Evolutionary conservation across 2,888 invertebrate species (phyloP).

Genomic region (Andrena dorsata): DNA sequence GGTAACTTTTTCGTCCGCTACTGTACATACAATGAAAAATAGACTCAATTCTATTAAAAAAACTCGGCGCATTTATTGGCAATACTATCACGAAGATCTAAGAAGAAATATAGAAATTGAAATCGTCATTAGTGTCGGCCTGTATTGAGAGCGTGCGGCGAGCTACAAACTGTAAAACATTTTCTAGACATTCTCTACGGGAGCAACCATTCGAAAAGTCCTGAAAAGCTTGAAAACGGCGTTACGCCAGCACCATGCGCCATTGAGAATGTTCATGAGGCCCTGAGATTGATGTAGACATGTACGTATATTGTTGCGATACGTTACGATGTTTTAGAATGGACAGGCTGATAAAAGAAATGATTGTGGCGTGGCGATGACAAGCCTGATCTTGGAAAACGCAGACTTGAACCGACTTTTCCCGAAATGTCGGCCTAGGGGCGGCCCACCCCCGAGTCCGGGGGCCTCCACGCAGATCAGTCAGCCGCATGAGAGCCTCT

Average conservation of each 20-base stretch:
- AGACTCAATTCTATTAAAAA: too few species aligned
- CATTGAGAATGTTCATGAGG: neutral
- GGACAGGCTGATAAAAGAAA: slow-evolving; percentile 78
- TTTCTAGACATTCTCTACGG: too few species aligned
- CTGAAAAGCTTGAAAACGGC: too few species aligned
- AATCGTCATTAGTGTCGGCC: too few species aligned
- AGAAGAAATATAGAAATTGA: too few species aligned
- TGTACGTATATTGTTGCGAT: neutral
- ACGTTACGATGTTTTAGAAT: slow-evolving; percentile 71
- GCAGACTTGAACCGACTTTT: slow-evolving; percentile 84
- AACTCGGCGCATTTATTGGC: too few species aligned
- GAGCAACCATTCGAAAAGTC: too few species aligned
- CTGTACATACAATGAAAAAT: too few species aligned
- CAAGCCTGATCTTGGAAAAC: slow-evolving; percentile 85
- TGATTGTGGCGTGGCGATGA: slow-evolving; percentile 83
- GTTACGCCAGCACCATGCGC: neutral
- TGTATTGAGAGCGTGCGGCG: too few species aligned
- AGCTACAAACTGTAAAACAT: too few species aligned
- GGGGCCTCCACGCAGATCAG: slow-evolving; percentile 78
- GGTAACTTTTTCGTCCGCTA: too few species aligned
- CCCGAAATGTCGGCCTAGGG: slow-evolving; percentile 85
- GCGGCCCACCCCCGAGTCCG: slow-evolving; percentile 81
- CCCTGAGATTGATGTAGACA: neutral
- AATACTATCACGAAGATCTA: too few species aligned
- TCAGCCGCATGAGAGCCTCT: slow-evolving; percentile 82